Evolutionary conservation across 35 echinoderm and acorn worm species (phyloP).

Genomic region (Apostichopus japonicus): DNA sequence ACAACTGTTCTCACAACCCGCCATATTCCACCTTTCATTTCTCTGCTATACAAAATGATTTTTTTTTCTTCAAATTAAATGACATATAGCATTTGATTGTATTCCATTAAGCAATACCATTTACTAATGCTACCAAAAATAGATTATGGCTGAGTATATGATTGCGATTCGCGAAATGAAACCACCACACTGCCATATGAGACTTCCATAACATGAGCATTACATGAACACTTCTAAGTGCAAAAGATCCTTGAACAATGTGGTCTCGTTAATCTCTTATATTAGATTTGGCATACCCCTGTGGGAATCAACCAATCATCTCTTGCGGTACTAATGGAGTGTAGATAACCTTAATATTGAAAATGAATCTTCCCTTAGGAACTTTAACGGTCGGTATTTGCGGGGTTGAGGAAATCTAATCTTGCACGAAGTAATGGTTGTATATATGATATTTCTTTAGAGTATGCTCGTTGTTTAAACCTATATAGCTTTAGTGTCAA

Average conservation of each 20-base stretch:
- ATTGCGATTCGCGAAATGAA: not conserved
- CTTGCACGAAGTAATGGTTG: too few relatives aligned
- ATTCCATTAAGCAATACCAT: too few relatives aligned
- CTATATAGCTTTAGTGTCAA: not conserved
- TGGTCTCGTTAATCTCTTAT: not conserved
- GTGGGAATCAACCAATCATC: not conserved
- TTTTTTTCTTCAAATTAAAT: too few relatives aligned
- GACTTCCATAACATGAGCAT: not conserved
- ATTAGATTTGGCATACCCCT: slow-evolving; percentile 2
- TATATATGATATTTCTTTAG: too few relatives aligned
- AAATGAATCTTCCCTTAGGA: not conserved
- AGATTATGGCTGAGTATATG: not conserved
- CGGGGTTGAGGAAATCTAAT: too few relatives aligned
- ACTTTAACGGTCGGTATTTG: too few relatives aligned
- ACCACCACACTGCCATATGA: not conserved
- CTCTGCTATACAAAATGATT: too few relatives aligned
- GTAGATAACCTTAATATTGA: not conserved
- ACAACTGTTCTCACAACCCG: too few relatives aligned
- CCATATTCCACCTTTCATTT: too few relatives aligned
- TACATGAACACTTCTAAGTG: not conserved
- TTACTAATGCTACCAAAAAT: not conserved
- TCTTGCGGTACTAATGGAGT: not conserved
- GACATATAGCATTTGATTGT: too few relatives aligned
- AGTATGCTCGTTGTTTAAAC: too few relatives aligned
- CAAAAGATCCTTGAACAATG: not conserved